These are phyloP conservation scores for Linepithema humile DNA, from an alignment of 1,140 invertebrate genomes.

Conservation along the genomic window DNA sequence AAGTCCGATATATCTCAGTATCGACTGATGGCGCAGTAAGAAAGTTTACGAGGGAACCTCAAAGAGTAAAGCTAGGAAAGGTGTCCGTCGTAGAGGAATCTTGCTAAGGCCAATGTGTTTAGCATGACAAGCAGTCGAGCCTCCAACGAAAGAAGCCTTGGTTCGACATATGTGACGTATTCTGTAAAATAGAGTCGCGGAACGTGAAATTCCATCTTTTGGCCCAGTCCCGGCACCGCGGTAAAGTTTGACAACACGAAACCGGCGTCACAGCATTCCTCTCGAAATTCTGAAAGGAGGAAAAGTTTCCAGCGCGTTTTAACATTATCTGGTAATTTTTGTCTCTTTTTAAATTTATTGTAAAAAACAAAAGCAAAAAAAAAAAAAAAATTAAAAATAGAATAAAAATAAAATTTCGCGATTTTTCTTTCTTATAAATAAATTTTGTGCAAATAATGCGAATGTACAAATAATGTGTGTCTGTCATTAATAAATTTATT, in stretches of 20 bases:
- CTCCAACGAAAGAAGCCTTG: slow-evolving; percentile 30
- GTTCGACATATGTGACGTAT: slow-evolving; percentile 12
- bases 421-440: too few relatives aligned
- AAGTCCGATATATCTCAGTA: slow-evolving; percentile 15
- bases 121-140: slow-evolving; percentile 51
- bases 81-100: slow-evolving; percentile 32
- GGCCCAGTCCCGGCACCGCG: slow-evolving; percentile 15
- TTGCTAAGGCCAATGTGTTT: slow-evolving; percentile 35
- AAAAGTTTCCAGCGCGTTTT: background rate
- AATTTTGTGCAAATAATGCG: background rate
- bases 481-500: too few relatives aligned
- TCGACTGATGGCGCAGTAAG: slow-evolving; percentile 19
- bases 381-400: background rate
- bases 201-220: slow-evolving; percentile 40
- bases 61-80: slow-evolving; percentile 12
- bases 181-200: background rate
- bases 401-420: background rate
- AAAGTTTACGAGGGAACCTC: slow-evolving; percentile 32
- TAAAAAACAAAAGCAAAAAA: background rate
- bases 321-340: background rate
- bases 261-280: slow-evolving; percentile 55
- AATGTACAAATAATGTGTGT: background rate
- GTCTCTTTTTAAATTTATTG: background rate
- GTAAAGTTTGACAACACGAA: slow-evolving; percentile 23
- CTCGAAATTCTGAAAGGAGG: slow-evolving; percentile 20